Evolutionary conservation across 2,113 vertebrate species (phyloP), one percentile per base, ranked within the genome.

Genomic region (Pygoscelis antarcticus): DNA sequence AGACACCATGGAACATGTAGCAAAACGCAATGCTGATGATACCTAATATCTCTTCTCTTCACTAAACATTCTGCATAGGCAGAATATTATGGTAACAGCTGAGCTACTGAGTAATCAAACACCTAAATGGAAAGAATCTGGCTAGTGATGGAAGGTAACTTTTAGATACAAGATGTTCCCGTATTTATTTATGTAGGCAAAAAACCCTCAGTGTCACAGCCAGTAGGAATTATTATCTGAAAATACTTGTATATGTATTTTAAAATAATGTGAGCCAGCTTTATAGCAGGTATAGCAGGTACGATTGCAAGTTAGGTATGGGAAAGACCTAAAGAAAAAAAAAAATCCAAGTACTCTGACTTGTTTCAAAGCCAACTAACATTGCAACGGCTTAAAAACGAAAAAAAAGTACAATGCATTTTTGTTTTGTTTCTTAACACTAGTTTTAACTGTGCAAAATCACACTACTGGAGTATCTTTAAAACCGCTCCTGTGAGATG

Each of bases 21-120:
- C 74, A 95, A 92, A 97, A 97, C 0, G n/a, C 38, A 93, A 13
- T 44, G 70, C 74, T 77, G 69, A 42, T 90, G 95, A 84, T 19
- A 96, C 16, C 10, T 27, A 83, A 81, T 25, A 26, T 64, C 65
- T 86, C 30, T 49, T 80, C 58, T 84, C 89, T 91, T 90, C 64
- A 83, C 72, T 90, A 91, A 71, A 68, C 60, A 51, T 81, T 91
- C 74, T 83, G 66, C 62, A 84, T 25, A 79, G 49, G 64, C 78
- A 91, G 88, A 95, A 90, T 81, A 89, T 77, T 84, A 91, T 29
- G 36, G 52, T 40, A 89, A 92, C 55, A 80, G 76, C 47, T 86
- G 79, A 85, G 62, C 65, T 94, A 96, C 69, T 72, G 74, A 95
- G 86, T 93, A 84, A 81, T 74, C 47, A 95, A 86, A 89, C 79